Conservation (phyloP, 1,140 invertebrate genomes). For the Amphibalanus amphitrite region DNA sequence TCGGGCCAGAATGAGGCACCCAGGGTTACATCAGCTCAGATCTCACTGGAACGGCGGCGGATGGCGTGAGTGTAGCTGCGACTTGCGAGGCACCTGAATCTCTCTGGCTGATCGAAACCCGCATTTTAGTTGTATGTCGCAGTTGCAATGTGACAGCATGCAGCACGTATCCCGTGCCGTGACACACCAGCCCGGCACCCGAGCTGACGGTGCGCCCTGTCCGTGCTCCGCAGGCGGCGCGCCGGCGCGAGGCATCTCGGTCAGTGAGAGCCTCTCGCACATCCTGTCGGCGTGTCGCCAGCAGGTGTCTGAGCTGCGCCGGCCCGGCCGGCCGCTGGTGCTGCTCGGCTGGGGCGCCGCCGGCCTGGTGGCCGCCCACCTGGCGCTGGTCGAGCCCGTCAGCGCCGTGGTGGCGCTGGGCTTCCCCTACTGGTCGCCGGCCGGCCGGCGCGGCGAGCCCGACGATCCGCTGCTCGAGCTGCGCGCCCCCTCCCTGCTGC, state of each 20-base stretch:
- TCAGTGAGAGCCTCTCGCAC: slow-evolving; percentile 41
- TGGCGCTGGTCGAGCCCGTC: slow-evolving; percentile 34
- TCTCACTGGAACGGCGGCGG: too few species aligned
- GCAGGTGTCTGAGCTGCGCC: slow-evolving; percentile 23
- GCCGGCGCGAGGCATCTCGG: slow-evolving; percentile 17
- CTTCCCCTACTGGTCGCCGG: slow-evolving; percentile 54
- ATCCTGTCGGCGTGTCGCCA: slow-evolving; percentile 35
- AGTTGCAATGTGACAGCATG: too few species aligned
- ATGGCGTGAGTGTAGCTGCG: too few species aligned
- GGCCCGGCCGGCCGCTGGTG: slow-evolving; percentile 50
- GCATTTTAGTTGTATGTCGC: too few species aligned
- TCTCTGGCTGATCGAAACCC: too few species aligned
- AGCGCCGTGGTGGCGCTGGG: slow-evolving; percentile 58
- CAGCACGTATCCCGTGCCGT: too few species aligned
- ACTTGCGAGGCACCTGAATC: too few species aligned
- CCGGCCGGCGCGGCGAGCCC: slow-evolving; percentile 53
- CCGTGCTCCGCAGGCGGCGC: slow-evolving; percentile 17
- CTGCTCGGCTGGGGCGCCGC: slow-evolving; percentile 58
- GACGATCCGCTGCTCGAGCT: slow-evolving; percentile 58
- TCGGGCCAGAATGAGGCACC: too few species aligned
- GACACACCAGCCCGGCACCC: too few species aligned
- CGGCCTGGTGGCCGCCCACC: slow-evolving; percentile 43
- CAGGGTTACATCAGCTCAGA: too few species aligned
- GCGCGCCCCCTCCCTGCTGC: slow-evolving; percentile 54
- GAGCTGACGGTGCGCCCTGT: background rate